A percentile compares a stretch with the other conserved stretches of the same genome.
Conservation (phyloP, 2,888 invertebrate genomes). For the Ormyrus nitidulus region DNA sequence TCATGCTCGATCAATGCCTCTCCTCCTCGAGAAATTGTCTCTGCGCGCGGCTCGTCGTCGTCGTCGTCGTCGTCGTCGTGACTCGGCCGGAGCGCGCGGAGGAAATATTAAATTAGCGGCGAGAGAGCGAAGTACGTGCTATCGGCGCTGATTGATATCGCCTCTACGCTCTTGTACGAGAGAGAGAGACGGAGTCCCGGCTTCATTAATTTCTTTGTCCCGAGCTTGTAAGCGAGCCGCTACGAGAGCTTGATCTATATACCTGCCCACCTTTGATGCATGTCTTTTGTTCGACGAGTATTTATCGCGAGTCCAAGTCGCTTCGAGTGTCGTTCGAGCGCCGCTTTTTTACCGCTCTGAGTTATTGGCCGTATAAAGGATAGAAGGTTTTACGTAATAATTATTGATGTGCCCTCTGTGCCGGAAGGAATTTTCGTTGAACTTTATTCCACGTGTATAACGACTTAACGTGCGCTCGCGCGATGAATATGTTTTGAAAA, state of each 20-base stretch:
- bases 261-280: neutral
- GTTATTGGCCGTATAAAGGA: too few relatives aligned
- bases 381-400: too few relatives aligned
- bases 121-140: constrained; percentile 42
- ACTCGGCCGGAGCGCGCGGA: constrained; percentile 35
- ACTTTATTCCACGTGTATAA: too few relatives aligned
- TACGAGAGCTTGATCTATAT: constrained; percentile 21
- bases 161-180: neutral
- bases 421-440: too few relatives aligned
- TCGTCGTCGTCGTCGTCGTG: constrained; percentile 64
- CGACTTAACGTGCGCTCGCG: too few relatives aligned
- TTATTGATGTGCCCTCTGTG: too few relatives aligned
- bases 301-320: neutral
- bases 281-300: neutral
- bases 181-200: neutral
- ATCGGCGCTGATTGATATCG: constrained; percentile 36
- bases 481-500: too few relatives aligned
- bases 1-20: constrained; percentile 6
- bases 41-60: constrained; percentile 67
- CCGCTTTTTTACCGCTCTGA: neutral
- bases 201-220: constrained; percentile 36
- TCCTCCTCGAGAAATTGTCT: constrained; percentile 65
- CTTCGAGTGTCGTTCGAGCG: neutral
- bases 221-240: neutral
- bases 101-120: constrained; percentile 68